Conservation (phyloP, 2,797 vertebrate genomes). For the Rhinella marina region DNA sequence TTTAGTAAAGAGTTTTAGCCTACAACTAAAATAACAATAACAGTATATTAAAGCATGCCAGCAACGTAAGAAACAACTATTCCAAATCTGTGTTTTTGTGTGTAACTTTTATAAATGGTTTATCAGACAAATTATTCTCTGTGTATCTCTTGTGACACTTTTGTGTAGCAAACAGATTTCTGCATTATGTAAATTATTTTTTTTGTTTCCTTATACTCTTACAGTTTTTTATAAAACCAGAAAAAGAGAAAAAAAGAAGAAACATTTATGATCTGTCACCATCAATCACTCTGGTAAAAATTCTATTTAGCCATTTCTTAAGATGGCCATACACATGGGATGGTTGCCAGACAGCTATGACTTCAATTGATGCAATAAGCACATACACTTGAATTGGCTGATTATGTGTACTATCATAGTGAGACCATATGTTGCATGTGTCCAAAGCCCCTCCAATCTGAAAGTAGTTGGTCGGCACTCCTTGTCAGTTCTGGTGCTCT, state of each 20-base stretch:
- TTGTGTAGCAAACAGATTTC: background rate
- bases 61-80: background rate
- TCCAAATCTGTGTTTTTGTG: background rate
- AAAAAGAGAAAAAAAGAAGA: background rate
- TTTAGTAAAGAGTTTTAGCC: background rate
- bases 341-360: background rate
- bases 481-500: too few species aligned
- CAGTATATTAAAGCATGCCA: background rate
- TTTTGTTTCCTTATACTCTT: background rate
- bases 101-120: background rate
- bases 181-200: background rate
- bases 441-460: too few species aligned
- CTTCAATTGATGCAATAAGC: background rate
- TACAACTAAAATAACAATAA: background rate
- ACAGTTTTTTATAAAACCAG: background rate
- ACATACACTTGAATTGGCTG: too few species aligned
- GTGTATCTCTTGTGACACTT: background rate
- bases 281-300: background rate
- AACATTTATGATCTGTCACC: background rate
- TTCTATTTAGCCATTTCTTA: background rate
- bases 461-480: too few species aligned
- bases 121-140: background rate
- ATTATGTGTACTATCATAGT: too few species aligned
- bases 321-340: background rate
- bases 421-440: too few species aligned